Evolutionary conservation across 1,140 invertebrate species (phyloP).

Genomic region (Drosophila sulfurigaster): DNA sequence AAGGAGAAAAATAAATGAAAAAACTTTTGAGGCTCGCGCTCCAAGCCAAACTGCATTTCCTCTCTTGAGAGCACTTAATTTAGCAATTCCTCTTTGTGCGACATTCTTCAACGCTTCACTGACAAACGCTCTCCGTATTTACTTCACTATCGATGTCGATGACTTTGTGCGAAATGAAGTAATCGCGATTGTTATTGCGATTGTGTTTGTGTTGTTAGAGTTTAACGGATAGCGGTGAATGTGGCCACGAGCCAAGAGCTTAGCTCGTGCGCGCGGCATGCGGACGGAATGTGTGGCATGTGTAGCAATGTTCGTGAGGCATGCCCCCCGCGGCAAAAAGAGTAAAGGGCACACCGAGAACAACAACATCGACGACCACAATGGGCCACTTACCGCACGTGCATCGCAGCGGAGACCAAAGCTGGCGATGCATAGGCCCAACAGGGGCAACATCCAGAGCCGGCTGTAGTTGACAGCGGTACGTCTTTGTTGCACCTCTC

Average conservation of each 20-base stretch:
- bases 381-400: slow-evolving; percentile 73
- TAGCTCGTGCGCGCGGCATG: neutral
- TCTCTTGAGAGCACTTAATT: slow-evolving; percentile 42
- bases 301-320: slow-evolving; percentile 2
- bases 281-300: neutral
- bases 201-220: neutral
- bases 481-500: slow-evolving; percentile 37
- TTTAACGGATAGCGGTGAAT: slow-evolving; percentile 8
- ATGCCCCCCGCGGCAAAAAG: neutral
- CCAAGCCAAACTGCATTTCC: neutral
- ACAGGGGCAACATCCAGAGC: slow-evolving; percentile 61
- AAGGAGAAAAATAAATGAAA: too few relatives aligned
- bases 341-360: neutral
- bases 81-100: slow-evolving; percentile 41
- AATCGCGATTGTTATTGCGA: slow-evolving; percentile 24
- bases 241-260: slow-evolving; percentile 24
- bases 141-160: slow-evolving; percentile 7
- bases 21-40: slow-evolving; percentile 1
- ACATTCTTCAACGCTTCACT: slow-evolving; percentile 39
- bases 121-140: neutral
- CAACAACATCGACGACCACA: neutral
- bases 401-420: slow-evolving; percentile 71
- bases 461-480: slow-evolving; percentile 23
- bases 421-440: slow-evolving; percentile 70
- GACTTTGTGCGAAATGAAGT: slow-evolving; percentile 20